phyloP scores from a whole-genome alignment of 2,888 invertebrate species.

The Eristalis arbustorum region DNA sequence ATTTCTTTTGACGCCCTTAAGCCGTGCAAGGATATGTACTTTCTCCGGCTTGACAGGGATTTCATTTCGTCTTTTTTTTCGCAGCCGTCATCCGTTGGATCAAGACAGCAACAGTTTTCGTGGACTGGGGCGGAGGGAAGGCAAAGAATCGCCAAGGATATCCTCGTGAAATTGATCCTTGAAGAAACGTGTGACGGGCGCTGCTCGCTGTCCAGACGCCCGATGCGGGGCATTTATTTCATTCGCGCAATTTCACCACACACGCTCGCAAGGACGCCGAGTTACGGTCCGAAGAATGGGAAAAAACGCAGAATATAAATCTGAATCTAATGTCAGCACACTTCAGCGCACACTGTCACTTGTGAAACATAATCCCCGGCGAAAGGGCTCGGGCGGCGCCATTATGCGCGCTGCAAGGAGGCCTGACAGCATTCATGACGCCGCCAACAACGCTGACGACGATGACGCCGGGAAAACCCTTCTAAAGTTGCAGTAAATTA shows the following conservation, averaged over 20 bases:
- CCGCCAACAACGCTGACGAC: not conserved
- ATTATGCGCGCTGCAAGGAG: not conserved
- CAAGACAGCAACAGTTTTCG: conserved; percentile 41
- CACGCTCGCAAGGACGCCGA: not conserved
- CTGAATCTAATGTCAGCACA: conserved; percentile 43
- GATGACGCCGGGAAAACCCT: conserved; percentile 40
- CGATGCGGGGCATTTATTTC: conserved; percentile 54
- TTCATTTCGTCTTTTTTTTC: not conserved
- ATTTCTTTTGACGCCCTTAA: conserved; percentile 62
- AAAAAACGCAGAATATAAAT: not conserved
- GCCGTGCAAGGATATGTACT: conserved; percentile 50
- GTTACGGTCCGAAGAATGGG: not conserved
- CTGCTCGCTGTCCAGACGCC: conserved; percentile 51
- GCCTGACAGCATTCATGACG: conserved; percentile 18
- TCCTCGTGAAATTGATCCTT: conserved; percentile 49
- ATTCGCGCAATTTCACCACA: conserved; percentile 61
- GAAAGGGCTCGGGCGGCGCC: not conserved
- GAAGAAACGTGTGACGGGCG: conserved; percentile 20
- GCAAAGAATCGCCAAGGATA: not conserved
- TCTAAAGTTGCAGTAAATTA: conserved; percentile 69
- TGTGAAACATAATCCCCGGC: conserved; percentile 67
- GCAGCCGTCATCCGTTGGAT: conserved; percentile 37
- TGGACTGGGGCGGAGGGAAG: not conserved
- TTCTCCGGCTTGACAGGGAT: conserved; percentile 26
- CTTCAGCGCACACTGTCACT: conserved; percentile 60